These are phyloP conservation scores for Dendroctonus ponderosae DNA, from an alignment of 1,140 invertebrate genomes.

Conservation along the genomic window DNA sequence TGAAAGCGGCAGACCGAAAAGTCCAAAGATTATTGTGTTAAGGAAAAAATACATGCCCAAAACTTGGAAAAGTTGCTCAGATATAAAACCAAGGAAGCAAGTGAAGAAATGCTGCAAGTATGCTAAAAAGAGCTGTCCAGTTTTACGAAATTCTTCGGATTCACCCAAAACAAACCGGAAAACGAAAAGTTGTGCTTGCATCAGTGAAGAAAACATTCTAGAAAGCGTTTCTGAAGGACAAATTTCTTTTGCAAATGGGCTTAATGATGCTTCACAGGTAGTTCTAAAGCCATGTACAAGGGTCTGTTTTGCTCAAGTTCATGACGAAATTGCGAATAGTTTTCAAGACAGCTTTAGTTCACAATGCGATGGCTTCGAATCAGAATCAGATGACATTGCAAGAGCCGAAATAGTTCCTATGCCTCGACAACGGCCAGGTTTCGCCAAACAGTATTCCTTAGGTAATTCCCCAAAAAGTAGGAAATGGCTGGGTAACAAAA, in stretches of 20 bases:
- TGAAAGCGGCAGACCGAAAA: slow-evolving; percentile 37
- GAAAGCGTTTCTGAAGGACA: slow-evolving; percentile 2
- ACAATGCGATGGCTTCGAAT: background rate
- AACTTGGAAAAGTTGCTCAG: slow-evolving; percentile 50
- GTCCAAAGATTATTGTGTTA: slow-evolving; percentile 42
- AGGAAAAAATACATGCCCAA: slow-evolving; percentile 44
- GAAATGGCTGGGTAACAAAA: slow-evolving; percentile 7
- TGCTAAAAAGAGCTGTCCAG: slow-evolving; percentile 47
- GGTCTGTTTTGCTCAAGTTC: slow-evolving; percentile 10
- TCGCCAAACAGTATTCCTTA: slow-evolving; percentile 18
- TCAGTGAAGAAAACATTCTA: slow-evolving; percentile 35
- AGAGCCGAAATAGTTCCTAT: slow-evolving; percentile 1
- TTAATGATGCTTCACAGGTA: background rate
- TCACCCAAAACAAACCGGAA: slow-evolving; percentile 36
- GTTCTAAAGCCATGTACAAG: background rate
- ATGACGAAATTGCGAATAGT: slow-evolving; percentile 3
- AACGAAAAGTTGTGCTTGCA: slow-evolving; percentile 43
- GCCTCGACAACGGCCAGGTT: slow-evolving; percentile 4
- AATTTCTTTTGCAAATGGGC: no score
- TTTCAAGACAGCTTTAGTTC: slow-evolving; percentile 18
- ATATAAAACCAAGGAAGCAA: slow-evolving; percentile 44
- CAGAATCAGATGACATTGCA: background rate
- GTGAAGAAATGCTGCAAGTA: slow-evolving; percentile 49
- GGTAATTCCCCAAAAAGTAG: background rate
- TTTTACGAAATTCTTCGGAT: slow-evolving; percentile 38